A percentile compares a stretch with the other conserved stretches of the same genome.
Evolutionary conservation across 2,113 vertebrate species (phyloP).

Genomic region (Chauna torquata): DNA sequence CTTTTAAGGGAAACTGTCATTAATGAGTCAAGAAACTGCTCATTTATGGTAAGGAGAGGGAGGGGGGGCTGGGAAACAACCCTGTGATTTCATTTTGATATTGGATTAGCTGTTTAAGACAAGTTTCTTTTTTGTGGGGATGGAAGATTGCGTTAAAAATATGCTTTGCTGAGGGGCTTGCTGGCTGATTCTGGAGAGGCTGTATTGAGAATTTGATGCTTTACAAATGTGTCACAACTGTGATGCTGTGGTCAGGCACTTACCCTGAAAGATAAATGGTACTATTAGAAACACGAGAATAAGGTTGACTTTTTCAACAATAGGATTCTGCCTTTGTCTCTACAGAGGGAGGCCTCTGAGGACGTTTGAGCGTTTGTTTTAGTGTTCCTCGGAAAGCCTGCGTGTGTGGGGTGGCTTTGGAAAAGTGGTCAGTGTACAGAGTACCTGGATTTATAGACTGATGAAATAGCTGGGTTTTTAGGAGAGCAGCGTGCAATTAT

Average conservation of each 20-base stretch:
- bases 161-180: conserved; percentile 75
- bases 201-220: conserved; percentile 77
- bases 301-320: conserved; percentile 82
- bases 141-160: conserved; percentile 75
- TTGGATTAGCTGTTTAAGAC: conserved; percentile 79
- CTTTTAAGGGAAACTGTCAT: conserved; percentile 93
- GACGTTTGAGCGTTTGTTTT: conserved; percentile 70
- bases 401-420: conserved; percentile 47
- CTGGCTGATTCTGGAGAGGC: conserved; percentile 72
- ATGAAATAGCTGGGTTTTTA: conserved; percentile 34
- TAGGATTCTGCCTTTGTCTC: conserved; percentile 83
- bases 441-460: conserved; percentile 28
- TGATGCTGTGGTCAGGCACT: conserved; percentile 72
- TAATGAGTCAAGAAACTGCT: conserved; percentile 95
- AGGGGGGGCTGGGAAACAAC: conserved; percentile 62
- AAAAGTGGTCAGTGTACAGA: conserved; percentile 64
- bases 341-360: conserved; percentile 78
- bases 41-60: conserved; percentile 93
- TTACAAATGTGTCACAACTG: conserved; percentile 74
- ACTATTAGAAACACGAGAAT: conserved; percentile 78
- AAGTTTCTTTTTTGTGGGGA: conserved; percentile 79
- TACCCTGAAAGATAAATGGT: conserved; percentile 76
- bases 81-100: conserved; percentile 80
- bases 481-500: conserved; percentile 25
- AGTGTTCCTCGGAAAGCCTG: conserved; percentile 59